Conservation (phyloP, 2,888 invertebrate species). For the Carpatolechia fugitivella region DNA sequence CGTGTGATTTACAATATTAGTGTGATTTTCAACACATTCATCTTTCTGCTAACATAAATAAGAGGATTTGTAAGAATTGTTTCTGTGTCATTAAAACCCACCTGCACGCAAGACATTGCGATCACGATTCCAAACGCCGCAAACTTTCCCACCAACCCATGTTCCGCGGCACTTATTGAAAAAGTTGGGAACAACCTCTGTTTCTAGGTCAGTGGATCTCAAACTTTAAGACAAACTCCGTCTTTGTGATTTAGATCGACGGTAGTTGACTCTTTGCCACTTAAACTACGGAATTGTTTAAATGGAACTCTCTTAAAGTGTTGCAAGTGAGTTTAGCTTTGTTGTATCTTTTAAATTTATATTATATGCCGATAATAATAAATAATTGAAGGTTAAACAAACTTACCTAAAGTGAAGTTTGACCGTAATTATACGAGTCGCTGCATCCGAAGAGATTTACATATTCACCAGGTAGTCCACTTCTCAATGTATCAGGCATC, state of each 20-base stretch:
- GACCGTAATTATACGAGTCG: conserved; percentile 6
- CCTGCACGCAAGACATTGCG: conserved; percentile 5
- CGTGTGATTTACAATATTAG: too few relatives aligned
- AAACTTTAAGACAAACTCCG: conserved; percentile 41
- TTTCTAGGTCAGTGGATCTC: conserved; percentile 54
- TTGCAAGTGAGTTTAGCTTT: background rate
- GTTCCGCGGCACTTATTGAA: conserved; percentile 60
- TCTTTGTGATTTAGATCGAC: conserved; percentile 47
- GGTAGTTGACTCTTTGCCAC: conserved; percentile 39
- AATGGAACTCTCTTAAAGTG: background rate
- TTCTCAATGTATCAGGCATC: background rate
- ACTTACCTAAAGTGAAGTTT: conserved; percentile 11
- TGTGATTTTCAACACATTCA: background rate
- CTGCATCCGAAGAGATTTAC: too few relatives aligned
- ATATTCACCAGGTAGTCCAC: too few relatives aligned
- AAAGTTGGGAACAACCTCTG: conserved; percentile 51
- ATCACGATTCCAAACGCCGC: conserved; percentile 16
- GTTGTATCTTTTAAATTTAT: background rate
- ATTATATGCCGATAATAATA: too few relatives aligned
- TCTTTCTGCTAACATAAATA: background rate
- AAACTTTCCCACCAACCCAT: conserved; percentile 48
- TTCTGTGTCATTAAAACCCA: background rate
- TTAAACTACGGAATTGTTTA: conserved; percentile 33
- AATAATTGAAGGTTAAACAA: conserved; percentile 13
- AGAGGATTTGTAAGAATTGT: background rate